Evolutionary conservation across 1,140 invertebrate species (phyloP).

Genomic region (Pogonognathellus flavescens): DNA sequence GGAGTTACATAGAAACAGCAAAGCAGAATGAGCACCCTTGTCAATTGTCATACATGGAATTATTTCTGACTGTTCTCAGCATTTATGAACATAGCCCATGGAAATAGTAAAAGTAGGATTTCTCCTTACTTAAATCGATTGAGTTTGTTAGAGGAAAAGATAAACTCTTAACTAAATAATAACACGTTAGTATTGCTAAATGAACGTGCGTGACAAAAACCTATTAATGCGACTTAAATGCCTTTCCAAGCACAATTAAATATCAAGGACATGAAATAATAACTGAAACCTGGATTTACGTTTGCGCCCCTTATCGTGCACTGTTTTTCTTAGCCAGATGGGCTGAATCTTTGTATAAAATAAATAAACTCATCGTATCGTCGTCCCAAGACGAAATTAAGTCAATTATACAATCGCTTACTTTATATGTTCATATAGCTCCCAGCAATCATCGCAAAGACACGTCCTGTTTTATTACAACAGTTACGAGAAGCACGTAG

Average conservation of each 20-base stretch:
- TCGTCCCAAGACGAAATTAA: too few relatives aligned
- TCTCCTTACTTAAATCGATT: background rate
- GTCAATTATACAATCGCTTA: too few relatives aligned
- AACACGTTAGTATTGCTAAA: background rate
- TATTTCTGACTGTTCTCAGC: background rate
- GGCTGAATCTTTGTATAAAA: too few relatives aligned
- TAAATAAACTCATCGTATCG: too few relatives aligned
- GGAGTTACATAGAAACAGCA: background rate
- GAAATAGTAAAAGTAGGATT: background rate
- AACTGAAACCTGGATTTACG: background rate
- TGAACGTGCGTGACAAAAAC: background rate
- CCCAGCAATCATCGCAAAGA: too few relatives aligned
- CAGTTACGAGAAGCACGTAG: too few relatives aligned
- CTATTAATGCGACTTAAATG: background rate
- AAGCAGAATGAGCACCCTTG: background rate
- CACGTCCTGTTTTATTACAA: too few relatives aligned
- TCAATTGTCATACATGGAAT: background rate
- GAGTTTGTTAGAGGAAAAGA: background rate
- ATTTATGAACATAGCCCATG: background rate
- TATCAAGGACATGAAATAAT: background rate
- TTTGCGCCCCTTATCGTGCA: too few relatives aligned
- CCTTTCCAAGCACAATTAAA: background rate
- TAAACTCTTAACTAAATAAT: background rate
- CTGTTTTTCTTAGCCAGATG: too few relatives aligned
- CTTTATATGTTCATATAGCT: too few relatives aligned